These are phyloP conservation scores for Amphipoea lucens DNA, from an alignment of 2,888 invertebrate species.

Conservation along the genomic window DNA sequence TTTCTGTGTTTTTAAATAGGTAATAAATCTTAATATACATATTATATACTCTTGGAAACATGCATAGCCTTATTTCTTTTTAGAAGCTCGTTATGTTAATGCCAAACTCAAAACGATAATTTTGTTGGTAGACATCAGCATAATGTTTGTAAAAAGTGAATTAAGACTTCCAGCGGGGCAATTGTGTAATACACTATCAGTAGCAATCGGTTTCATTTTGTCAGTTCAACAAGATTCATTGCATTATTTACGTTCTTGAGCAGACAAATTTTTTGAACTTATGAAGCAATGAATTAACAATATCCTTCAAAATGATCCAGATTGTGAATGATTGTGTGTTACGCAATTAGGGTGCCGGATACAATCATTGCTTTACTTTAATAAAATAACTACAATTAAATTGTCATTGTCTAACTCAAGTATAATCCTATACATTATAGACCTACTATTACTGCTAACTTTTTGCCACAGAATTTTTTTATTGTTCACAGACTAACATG, in stretches of 20 bases:
- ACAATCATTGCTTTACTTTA: not conserved
- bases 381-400: constrained; percentile 32
- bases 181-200: not conserved
- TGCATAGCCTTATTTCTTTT: not conserved
- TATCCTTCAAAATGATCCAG: not conserved
- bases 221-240: not conserved
- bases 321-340: not conserved
- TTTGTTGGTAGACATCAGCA: not conserved
- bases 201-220: not conserved
- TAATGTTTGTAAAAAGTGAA: not conserved
- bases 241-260: not conserved
- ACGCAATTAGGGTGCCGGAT: not conserved
- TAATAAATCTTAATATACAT: not conserved
- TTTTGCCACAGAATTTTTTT: not conserved
- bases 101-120: not conserved
- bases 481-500: not conserved
- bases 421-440: not conserved
- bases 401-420: constrained; percentile 14
- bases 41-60: no score
- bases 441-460: not conserved
- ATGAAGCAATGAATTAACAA: not conserved
- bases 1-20: not conserved
- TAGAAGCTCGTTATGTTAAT: not conserved
- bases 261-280: not conserved
- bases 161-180: not conserved